phyloP scores from a whole-genome alignment of 2,888 invertebrate genomes.

The Holacanthella duospinosa region DNA sequence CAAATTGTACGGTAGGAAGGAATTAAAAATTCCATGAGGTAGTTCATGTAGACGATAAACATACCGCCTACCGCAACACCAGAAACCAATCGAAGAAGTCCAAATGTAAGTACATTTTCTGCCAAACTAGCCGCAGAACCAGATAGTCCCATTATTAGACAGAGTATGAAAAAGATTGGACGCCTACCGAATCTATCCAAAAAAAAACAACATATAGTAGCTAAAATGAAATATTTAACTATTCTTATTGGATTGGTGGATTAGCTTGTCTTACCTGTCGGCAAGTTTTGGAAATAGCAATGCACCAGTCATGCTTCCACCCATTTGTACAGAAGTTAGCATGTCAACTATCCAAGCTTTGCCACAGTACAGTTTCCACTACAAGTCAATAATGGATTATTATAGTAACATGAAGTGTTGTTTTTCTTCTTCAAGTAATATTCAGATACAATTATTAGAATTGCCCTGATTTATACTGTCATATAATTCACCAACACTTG shows the following conservation, averaged over 20 bases:
- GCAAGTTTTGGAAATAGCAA: conserved; percentile 25
- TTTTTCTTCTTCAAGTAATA: too few relatives aligned
- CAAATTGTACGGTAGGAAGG: conserved; percentile 32
- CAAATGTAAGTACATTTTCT: conserved; percentile 12
- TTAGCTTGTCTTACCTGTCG: conserved; percentile 15
- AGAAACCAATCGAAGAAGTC: conserved; percentile 27
- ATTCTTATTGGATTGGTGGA: neutral
- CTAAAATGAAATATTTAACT: too few relatives aligned
- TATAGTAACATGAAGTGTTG: neutral
- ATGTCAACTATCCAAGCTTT: conserved; percentile 30
- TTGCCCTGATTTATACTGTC: too few relatives aligned
- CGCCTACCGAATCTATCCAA: conserved; percentile 27
- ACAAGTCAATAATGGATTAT: neutral
- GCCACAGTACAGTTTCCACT: conserved; percentile 30
- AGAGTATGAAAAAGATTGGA: conserved; percentile 18
- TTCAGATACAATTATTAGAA: too few relatives aligned
- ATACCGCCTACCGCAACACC: conserved; percentile 14
- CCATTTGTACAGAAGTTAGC: conserved; percentile 30
- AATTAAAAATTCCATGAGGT: conserved; percentile 34
- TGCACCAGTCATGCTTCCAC: conserved; percentile 22
- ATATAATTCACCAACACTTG: too few relatives aligned
- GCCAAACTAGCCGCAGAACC: conserved; percentile 9
- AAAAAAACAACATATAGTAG: neutral
- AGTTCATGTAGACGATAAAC: conserved; percentile 29
- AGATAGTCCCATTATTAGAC: conserved; percentile 18